phyloP scores from a whole-genome alignment of 2,888 invertebrate species.

The Drosophila kuntzei region DNA sequence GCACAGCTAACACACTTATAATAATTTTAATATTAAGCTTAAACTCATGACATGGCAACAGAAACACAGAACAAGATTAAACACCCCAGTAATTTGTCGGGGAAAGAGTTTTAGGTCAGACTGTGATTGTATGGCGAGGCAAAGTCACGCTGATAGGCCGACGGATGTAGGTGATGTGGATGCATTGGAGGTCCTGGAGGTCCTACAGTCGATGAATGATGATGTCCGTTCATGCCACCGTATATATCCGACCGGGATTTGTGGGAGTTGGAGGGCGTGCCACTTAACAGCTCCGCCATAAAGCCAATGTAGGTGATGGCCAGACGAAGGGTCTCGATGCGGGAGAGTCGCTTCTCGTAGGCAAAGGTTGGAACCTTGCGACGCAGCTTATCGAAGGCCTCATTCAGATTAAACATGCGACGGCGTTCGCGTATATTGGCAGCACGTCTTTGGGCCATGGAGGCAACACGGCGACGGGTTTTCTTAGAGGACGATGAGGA shows the following conservation, averaged over 20 bases:
- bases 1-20: conserved; percentile 34
- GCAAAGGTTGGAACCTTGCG: conserved; percentile 98
- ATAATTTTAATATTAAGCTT: conserved; percentile 20
- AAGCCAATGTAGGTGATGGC: conserved; percentile 98
- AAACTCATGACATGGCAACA: conserved; percentile 30
- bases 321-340: conserved; percentile 96
- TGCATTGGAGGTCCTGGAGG: conserved; percentile 65
- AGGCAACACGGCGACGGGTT: conserved; percentile 94
- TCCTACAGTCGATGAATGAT: conserved; percentile 60
- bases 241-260: conserved; percentile 84
- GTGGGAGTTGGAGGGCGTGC: conserved; percentile 86
- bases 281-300: conserved; percentile 95
- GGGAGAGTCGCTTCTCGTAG: conserved; percentile 96
- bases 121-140: conserved; percentile 85
- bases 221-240: conserved; percentile 83
- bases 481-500: conserved; percentile 88
- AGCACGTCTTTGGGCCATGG: conserved; percentile 95
- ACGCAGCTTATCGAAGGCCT: conserved; percentile 96
- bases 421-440: conserved; percentile 97
- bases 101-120: conserved; percentile 60
- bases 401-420: conserved; percentile 98
- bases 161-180: conserved; percentile 84
- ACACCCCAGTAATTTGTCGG: too few species aligned
- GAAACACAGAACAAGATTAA: conserved; percentile 10
- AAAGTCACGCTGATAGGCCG: conserved; percentile 84